Evolutionary conservation across 2,888 invertebrate genomes (phyloP).

Genomic region (Caenorhabditis wallacei): DNA sequence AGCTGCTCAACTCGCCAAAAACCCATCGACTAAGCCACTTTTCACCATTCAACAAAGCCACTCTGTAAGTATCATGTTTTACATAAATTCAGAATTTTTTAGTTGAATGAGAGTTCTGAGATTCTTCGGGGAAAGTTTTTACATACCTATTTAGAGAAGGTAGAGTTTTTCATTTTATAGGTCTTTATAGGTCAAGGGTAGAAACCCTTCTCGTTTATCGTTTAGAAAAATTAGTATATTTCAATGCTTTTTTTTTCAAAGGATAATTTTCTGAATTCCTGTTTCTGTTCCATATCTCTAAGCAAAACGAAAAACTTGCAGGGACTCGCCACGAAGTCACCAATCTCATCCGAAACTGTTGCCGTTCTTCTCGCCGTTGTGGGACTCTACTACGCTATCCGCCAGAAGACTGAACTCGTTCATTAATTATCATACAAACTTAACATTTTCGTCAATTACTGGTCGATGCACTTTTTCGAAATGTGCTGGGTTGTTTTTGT

Average conservation of each 20-base stretch:
- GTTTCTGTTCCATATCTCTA: too few species aligned
- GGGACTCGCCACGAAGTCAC: conserved; percentile 77
- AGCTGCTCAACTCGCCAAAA: conserved; percentile 90
- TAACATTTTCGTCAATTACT: conserved; percentile 30
- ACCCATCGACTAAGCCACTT: conserved; percentile 87
- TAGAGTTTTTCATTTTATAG: too few species aligned
- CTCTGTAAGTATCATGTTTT: conserved; percentile 85
- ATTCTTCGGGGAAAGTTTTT: too few species aligned
- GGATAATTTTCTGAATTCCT: too few species aligned
- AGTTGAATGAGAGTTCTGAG: too few species aligned
- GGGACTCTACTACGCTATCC: conserved; percentile 79
- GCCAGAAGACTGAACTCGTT: conserved; percentile 75
- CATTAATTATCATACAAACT: conserved; percentile 54
- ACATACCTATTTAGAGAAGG: too few species aligned
- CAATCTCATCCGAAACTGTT: conserved; percentile 78
- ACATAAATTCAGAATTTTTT: not conserved
- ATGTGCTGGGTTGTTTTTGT: conserved; percentile 32
- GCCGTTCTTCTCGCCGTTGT: conserved; percentile 72
- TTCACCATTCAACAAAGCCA: conserved; percentile 89
- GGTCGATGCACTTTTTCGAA: conserved; percentile 33
- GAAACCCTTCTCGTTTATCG: too few species aligned
- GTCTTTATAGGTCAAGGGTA: too few species aligned
- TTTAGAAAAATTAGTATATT: not conserved
- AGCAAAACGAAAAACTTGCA: too few species aligned
- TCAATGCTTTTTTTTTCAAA: too few species aligned